These are phyloP conservation scores for Catamblyrhynchus diadema DNA, from an alignment of 2,797 vertebrate species.

Conservation along the genomic window DNA sequence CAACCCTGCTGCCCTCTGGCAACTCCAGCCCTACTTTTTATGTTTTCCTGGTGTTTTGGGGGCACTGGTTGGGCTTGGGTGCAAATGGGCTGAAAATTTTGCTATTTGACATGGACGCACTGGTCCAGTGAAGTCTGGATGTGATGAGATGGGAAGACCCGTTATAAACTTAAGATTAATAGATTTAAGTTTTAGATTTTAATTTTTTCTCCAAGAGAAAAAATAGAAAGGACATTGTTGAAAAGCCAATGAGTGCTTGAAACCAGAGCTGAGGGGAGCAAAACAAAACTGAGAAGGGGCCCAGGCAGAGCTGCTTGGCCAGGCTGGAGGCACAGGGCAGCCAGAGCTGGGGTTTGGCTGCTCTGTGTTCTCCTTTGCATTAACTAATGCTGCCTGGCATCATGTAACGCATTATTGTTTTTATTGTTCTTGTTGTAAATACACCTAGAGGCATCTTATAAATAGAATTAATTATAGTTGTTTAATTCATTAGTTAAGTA, in stretches of 20 bases:
- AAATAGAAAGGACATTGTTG: neutral
- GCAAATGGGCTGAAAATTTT: neutral
- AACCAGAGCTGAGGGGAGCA: neutral
- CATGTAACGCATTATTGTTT: conserved; percentile 40
- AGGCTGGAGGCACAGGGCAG: neutral
- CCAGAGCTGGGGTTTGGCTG: neutral
- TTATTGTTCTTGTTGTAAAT: conserved; percentile 63
- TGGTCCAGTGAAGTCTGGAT: neutral
- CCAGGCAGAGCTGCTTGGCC: neutral
- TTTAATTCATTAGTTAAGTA: conserved; percentile 60
- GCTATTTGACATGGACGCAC: neutral
- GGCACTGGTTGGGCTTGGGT: neutral
- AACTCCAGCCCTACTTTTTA: neutral
- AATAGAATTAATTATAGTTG: conserved; percentile 64
- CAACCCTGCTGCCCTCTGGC: neutral
- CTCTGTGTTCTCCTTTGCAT: neutral
- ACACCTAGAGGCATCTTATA: conserved; percentile 64
- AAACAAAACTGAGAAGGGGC: neutral
- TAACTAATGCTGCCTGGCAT: conserved; percentile 42
- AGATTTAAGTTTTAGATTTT: neutral
- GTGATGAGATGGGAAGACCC: neutral
- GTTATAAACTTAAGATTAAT: neutral
- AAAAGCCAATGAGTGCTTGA: neutral
- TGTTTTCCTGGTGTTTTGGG: neutral
- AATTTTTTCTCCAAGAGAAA: neutral